phyloP scores from a whole-genome alignment of 35 echinoderm and acorn worm genomes.

The Acanthaster planci region DNA sequence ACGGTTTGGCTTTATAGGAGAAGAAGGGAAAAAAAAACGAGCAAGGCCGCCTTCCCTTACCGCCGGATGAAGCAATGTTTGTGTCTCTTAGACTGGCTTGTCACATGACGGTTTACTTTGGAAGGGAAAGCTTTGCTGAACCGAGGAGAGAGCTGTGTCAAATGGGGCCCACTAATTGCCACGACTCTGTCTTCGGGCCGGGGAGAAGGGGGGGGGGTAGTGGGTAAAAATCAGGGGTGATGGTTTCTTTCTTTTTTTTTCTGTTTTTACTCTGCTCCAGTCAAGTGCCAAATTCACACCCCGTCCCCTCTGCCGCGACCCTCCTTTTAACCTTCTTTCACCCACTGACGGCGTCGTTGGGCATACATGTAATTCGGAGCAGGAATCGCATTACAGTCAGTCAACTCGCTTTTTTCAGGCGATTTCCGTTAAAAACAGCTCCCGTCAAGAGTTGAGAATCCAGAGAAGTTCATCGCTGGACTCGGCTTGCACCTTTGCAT shows the following conservation, averaged over 20 bases:
- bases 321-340: background rate
- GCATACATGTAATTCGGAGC: no score
- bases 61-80: background rate
- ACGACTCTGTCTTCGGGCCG: constrained; percentile 6
- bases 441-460: no score
- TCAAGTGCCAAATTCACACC: constrained; percentile 22
- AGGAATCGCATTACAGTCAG: no score
- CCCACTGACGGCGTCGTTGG: background rate
- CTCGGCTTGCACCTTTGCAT: no score
- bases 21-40: background rate
- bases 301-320: background rate
- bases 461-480: no score
- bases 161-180: constrained; percentile 7
- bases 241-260: no score
- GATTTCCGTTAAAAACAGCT: no score
- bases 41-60: background rate
- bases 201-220: background rate
- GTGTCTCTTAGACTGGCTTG: constrained; percentile 28
- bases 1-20: background rate
- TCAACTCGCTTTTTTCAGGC: no score
- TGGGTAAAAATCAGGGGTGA: background rate
- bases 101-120: constrained; percentile 24
- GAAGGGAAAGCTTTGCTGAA: constrained; percentile 23
- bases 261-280: background rate
- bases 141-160: constrained; percentile 26